These are phyloP conservation scores for Eubucco bourcierii DNA, from an alignment of 2,113 vertebrate species.

Conservation along the genomic window DNA sequence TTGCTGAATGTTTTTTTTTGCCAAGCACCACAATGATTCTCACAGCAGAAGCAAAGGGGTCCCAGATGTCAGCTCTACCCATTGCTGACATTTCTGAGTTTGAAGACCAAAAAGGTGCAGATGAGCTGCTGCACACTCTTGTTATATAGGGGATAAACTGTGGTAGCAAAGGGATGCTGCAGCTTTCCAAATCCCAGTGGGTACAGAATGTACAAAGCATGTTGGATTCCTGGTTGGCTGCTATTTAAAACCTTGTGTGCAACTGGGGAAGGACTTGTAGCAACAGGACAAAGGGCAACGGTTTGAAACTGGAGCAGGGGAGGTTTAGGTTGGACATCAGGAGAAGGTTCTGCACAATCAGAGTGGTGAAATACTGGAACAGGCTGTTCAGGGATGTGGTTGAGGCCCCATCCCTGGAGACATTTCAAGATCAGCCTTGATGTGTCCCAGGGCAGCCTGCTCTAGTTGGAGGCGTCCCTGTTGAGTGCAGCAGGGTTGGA, in stretches of 20 bases:
- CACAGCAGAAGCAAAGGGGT: conserved; percentile 30
- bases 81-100: conserved; percentile 37
- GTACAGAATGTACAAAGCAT: not conserved
- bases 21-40: conserved; percentile 18
- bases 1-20: not conserved
- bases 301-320: too few relatives aligned
- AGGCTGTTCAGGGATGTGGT: too few relatives aligned
- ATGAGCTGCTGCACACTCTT: conserved; percentile 2
- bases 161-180: not conserved
- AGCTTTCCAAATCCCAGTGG: not conserved
- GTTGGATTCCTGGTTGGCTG: not conserved
- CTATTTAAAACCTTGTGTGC: not conserved
- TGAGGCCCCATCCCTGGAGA: too few relatives aligned
- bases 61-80: conserved; percentile 25
- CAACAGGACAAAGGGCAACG: too few relatives aligned
- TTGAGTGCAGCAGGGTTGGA: too few relatives aligned
- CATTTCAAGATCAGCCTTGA: too few relatives aligned
- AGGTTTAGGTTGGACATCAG: too few relatives aligned
- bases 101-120: not conserved
- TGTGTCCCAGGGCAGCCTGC: too few relatives aligned
- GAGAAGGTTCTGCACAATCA: too few relatives aligned
- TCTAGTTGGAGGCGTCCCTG: too few relatives aligned
- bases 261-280: not conserved
- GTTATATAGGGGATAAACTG: not conserved
- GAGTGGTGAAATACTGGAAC: too few relatives aligned